Evolutionary conservation across 2,888 invertebrate genomes (phyloP), one percentile per base, ranked within the genome.

Genomic region (Aromia moschata): DNA sequence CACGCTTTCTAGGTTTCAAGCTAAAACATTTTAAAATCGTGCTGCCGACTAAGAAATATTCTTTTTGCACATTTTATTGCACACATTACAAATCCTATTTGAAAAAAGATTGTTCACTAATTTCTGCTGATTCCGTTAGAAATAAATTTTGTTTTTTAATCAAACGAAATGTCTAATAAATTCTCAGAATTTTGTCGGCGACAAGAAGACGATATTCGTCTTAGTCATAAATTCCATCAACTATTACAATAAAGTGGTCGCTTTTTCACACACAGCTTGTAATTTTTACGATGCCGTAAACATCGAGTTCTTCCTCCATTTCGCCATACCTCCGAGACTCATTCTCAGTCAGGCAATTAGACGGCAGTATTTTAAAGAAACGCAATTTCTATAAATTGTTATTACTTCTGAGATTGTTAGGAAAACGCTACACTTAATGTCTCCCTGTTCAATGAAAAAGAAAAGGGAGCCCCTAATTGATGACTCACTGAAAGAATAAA

Each of bases 311-410:
- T 55, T 57, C 56, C 53, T 43, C 38, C n/a, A n/a, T n/a, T n/a
- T n/a, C n/a, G n/a, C 15, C n/a, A 56, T 53, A 12, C 49, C 20
- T 17, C 40, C 52, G 12, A 77, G 77, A 78, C 77, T 76, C 77
- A 78, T 79, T 79, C 76, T 77, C 76, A 75, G 74, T 74, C 76
- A 77, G 75, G 74, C 79, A 79, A 79, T 79, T 79, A 80, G 76
- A 76, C 70, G 73, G 70, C 72, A 69, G 73, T 76, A 75, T 78
- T 78, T 79, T 76, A 75, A 75, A 74, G 73, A 76, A 76, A 74
- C 72, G 74, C 75, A 74, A 77, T 78, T 77, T 76, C 77, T 75
- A 79, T 79, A 79, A 80, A 80, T 80, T 74, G 70, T 69, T 69
- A 70, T 70, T 69, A 67, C 67, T 56, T 55, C 57, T 61, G 57